Evolutionary conservation across 2,113 vertebrate genomes (phyloP).

Genomic region (Xyrauchen texanus): DNA sequence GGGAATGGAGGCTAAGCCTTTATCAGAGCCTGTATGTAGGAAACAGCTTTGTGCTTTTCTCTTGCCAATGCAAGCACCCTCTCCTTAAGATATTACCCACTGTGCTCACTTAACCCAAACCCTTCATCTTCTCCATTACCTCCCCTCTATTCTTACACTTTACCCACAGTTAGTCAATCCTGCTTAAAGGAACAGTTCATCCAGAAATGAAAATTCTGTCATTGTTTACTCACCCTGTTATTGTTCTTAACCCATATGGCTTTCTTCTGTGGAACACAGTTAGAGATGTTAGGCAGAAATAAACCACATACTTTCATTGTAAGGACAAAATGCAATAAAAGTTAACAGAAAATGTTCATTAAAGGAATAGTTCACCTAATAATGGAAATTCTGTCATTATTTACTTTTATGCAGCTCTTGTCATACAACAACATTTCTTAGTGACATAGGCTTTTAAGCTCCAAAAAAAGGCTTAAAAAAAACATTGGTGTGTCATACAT

Average conservation of each 20-base stretch:
- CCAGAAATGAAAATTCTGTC: neutral
- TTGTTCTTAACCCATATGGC: neutral
- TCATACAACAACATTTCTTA: too few species aligned
- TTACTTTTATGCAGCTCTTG: too few species aligned
- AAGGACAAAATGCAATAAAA: too few species aligned
- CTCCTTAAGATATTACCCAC: neutral
- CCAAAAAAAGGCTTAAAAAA: too few species aligned
- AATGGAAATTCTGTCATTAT: too few species aligned
- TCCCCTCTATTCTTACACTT: neutral
- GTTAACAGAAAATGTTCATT: too few species aligned
- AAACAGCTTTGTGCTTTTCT: constrained; percentile 6
- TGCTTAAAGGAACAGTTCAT: neutral
- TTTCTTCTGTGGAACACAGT: neutral
- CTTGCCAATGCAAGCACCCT: constrained; percentile 1
- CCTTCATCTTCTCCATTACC: neutral
- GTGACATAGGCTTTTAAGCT: too few species aligned
- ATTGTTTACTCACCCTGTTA: neutral
- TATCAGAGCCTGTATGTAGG: constrained; percentile 20
- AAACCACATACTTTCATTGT: too few species aligned
- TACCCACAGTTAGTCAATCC: neutral
- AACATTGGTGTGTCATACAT: too few species aligned
- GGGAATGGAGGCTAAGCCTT: constrained; percentile 17
- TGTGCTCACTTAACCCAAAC: neutral
- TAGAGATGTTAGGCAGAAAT: too few species aligned
- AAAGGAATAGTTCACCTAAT: too few species aligned